phyloP scores from a whole-genome alignment of 2,797 vertebrate species.

The Urosaurus nigricauda region DNA sequence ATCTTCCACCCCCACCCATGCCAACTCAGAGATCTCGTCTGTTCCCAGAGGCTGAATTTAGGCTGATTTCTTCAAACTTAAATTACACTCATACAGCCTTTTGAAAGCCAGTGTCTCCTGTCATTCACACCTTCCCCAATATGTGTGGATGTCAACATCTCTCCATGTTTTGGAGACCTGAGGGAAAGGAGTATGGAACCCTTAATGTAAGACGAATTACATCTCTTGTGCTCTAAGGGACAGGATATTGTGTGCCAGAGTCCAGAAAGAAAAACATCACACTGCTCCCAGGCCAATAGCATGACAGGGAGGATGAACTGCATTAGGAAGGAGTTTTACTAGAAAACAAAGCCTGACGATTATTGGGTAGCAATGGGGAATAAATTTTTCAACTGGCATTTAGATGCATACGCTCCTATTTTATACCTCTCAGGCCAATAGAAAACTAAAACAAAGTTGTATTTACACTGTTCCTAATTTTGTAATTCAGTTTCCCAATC shows the following conservation, averaged over 20 bases:
- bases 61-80: background rate
- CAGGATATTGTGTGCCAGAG: background rate
- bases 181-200: background rate
- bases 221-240: background rate
- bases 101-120: background rate
- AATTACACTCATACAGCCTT: background rate
- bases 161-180: background rate
- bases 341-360: background rate
- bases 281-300: background rate
- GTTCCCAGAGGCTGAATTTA: background rate
- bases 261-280: background rate
- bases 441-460: background rate
- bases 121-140: slow-evolving; percentile 2
- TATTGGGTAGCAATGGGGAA: background rate
- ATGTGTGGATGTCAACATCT: background rate
- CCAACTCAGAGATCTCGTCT: background rate
- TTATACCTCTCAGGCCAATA: too few species aligned
- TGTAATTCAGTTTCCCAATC: background rate
- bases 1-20: too few species aligned
- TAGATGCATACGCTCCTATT: background rate
- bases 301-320: background rate
- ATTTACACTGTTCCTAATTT: background rate
- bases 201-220: slow-evolving; percentile 10
- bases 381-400: background rate
- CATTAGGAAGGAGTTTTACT: background rate